These are phyloP conservation scores for Temnothorax curvispinosus DNA, from an alignment of 1,140 invertebrate genomes.

Conservation along the genomic window DNA sequence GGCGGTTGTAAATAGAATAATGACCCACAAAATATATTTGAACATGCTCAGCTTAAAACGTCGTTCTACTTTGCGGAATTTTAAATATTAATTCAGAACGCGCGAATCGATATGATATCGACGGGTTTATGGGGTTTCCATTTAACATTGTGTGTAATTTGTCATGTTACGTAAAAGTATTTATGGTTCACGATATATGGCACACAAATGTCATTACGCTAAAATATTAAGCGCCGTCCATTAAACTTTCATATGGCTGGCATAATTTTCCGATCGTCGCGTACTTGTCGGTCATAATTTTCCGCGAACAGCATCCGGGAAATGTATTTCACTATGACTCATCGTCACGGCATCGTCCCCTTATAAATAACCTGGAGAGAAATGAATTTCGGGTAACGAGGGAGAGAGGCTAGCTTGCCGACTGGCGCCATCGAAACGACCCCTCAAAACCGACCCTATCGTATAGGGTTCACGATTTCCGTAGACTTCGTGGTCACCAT, in stretches of 20 bases:
- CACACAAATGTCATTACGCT: background rate
- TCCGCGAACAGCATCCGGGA: background rate
- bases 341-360: constrained; percentile 49
- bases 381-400: constrained; percentile 65
- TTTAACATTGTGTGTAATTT: background rate
- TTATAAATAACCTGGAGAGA: constrained; percentile 66
- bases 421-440: constrained; percentile 66
- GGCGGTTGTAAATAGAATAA: background rate
- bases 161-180: constrained; percentile 14
- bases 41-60: background rate
- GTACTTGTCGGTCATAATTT: constrained; percentile 55
- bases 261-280: constrained; percentile 32
- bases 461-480: constrained; percentile 14
- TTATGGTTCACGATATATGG: background rate
- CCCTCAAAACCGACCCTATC: constrained; percentile 70
- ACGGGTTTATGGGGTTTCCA: background rate
- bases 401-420: background rate
- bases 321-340: constrained; percentile 63
- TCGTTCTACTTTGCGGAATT: background rate
- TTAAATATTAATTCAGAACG: constrained; percentile 1
- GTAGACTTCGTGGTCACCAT: constrained; percentile 37
- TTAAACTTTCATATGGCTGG: constrained; percentile 43
- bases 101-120: background rate
- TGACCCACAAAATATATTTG: background rate
- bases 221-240: constrained; percentile 41